Evolutionary conservation across 2,797 vertebrate genomes (phyloP), one percentile per base, ranked within the genome.

Genomic region (Pterois miles): DNA sequence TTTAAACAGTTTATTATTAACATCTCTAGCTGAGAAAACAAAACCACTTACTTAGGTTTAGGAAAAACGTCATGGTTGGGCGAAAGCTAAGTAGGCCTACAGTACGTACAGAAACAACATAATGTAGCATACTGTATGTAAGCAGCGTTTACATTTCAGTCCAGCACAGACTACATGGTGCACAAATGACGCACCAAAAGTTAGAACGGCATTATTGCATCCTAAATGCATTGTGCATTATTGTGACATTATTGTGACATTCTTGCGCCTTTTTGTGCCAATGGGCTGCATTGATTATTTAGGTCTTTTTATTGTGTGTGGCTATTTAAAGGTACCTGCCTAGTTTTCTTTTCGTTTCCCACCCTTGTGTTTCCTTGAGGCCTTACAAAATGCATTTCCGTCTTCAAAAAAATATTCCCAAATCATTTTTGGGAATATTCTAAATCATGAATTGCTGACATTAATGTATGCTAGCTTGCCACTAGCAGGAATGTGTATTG

Each of bases 191-290:
- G n/a, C 0, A 18, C 43, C 4, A 46, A 46, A 43, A 43, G 38
- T 9, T 9, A 34, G 8, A 9, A 34, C 2, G 33, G 33, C 33
- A 9, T 34, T 6, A 23, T 9, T 36, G 16, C 43, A 57, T 8
- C 3, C 0, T 48, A 48, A 46, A 0, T 46, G 18, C 43, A 16
- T 46, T 46, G 18, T 8, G 0, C 43, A 48, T 48, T 48, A 48
- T 48, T 8, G 3, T 48, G 18, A 0, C 43, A 48, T 48, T 48
- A 48, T 48, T 8, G 3, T 48, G 18, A 0, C 43, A 48, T n/a
- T 0, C 8, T 20, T n/a, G n/a, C 18, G 18, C 1, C 8, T 48
- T n/a, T 0, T 48, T 20, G 18, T 9, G 43, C 43, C 0, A n/a
- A 48, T 20, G 43, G 18, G 43, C 43, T 60, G 7, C 1, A 16